Conservation (phyloP, 1,140 invertebrate genomes). For the Cardiocondyla obscurior region DNA sequence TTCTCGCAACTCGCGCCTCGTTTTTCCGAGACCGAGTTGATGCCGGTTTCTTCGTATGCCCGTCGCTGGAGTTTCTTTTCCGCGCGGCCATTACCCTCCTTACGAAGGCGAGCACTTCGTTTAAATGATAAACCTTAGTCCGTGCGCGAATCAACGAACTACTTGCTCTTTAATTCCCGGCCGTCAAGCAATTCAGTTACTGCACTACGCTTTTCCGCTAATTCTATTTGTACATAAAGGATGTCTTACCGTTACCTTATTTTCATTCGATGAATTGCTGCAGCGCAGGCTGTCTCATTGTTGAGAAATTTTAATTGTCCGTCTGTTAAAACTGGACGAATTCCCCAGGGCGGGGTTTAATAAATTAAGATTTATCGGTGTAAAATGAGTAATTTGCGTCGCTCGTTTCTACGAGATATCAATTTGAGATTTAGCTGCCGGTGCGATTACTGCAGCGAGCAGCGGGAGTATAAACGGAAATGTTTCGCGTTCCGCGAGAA, state of each 20-base stretch:
- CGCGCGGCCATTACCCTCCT: slow-evolving; percentile 20
- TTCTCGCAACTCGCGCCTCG: not conserved
- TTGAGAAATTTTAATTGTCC: slow-evolving; percentile 19
- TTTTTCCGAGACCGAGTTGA: slow-evolving; percentile 27
- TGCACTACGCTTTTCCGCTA: slow-evolving; percentile 20
- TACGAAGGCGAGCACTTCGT: slow-evolving; percentile 23
- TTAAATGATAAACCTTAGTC: slow-evolving; percentile 29
- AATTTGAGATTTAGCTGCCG: not conserved
- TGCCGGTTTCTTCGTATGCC: slow-evolving; percentile 7
- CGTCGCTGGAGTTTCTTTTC: slow-evolving; percentile 15
- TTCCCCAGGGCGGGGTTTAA: not conserved
- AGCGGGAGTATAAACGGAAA: not conserved
- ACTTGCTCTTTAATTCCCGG: slow-evolving; percentile 34
- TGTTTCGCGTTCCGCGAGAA: not conserved
- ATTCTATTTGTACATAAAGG: slow-evolving; percentile 15
- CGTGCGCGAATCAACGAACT: slow-evolving; percentile 31
- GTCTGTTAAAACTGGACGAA: slow-evolving; percentile 10
- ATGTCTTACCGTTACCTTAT: slow-evolving; percentile 15
- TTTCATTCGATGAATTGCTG: slow-evolving; percentile 10
- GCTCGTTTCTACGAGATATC: not conserved
- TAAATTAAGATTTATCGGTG: not conserved
- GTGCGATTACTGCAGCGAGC: not conserved
- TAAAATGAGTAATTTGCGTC: slow-evolving; percentile 4
- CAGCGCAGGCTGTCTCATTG: not conserved
- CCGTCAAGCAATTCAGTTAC: slow-evolving; percentile 39